Percentiles rank a stretch among this genome's conserved stretches.
phyloP scores from a whole-genome alignment of 2,797 vertebrate genomes.

The Ciconia nigra region DNA sequence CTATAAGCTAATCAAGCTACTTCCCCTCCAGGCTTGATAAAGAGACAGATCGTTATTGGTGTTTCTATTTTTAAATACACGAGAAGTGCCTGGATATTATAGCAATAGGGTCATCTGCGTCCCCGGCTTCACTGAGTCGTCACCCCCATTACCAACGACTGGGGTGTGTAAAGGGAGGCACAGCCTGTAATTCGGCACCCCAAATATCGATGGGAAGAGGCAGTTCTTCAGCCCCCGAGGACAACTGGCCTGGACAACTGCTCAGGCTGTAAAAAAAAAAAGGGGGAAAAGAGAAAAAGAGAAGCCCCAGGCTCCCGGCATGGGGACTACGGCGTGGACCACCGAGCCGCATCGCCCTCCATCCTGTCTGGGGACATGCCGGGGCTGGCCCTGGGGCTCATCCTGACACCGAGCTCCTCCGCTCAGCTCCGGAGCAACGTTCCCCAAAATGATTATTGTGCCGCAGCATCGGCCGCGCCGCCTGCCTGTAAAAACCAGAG shows the following conservation, averaged over 20 bases:
- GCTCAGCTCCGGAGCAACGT: background rate
- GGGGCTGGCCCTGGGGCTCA: background rate
- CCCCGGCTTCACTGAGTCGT: background rate
- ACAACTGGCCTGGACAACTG: background rate
- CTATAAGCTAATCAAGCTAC: constrained; percentile 4
- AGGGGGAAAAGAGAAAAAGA: background rate
- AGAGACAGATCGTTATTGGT: background rate
- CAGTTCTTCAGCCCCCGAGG: accelerated
- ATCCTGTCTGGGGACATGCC: accelerated
- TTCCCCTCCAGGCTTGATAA: background rate
- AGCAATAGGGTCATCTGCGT: background rate
- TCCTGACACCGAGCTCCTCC: background rate
- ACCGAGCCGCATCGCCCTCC: background rate
- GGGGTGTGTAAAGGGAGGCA: accelerated
- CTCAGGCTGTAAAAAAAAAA: background rate
- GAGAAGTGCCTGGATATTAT: background rate
- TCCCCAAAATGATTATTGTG: background rate
- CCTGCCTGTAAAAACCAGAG: background rate
- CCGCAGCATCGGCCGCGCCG: accelerated
- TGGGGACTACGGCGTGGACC: background rate
- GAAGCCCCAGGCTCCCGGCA: background rate
- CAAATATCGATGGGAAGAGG: background rate
- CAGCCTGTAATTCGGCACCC: background rate
- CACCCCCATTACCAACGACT: accelerated
- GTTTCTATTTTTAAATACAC: background rate